Conservation (phyloP, 2,113 vertebrate genomes). For the Mandrillus leucophaeus region DNA sequence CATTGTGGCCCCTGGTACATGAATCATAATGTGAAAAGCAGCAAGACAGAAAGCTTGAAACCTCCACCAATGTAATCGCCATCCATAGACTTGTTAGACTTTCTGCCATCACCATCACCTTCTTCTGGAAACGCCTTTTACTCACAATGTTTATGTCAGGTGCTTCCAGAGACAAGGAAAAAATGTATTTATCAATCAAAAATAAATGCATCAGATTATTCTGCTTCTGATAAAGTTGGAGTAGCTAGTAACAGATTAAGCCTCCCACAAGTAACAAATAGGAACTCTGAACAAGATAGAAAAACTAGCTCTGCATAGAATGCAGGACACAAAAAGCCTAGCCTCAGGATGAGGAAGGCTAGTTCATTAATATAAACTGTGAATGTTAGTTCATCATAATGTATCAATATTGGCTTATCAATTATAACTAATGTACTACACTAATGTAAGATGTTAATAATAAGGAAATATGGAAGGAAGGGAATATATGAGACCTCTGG, state of each 20-base stretch:
- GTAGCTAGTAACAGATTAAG: not conserved
- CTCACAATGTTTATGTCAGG: not conserved
- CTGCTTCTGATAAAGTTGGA: not conserved
- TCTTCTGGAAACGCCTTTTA: not conserved
- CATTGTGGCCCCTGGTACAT: not conserved
- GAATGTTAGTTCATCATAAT: not conserved
- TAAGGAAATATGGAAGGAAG: not conserved
- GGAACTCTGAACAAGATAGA: not conserved
- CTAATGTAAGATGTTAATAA: not conserved
- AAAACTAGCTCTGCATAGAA: not conserved
- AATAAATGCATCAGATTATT: not conserved
- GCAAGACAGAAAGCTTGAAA: not conserved
- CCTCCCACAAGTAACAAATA: not conserved
- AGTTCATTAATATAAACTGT: not conserved
- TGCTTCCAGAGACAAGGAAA: not conserved
- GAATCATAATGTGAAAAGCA: not conserved
- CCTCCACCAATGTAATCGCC: not conserved
- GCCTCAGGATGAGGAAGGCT: too few relatives aligned
- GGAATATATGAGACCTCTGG: not conserved
- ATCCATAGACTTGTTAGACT: not conserved
- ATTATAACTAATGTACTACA: not conserved
- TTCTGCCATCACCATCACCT: not conserved
- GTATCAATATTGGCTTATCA: not conserved
- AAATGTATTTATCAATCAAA: not conserved
- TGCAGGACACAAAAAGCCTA: not conserved